Percentiles rank a stretch among this genome's conserved stretches.
Evolutionary conservation across 2,113 vertebrate genomes (phyloP).

Genomic region (Poeciliopsis prolifica): DNA sequence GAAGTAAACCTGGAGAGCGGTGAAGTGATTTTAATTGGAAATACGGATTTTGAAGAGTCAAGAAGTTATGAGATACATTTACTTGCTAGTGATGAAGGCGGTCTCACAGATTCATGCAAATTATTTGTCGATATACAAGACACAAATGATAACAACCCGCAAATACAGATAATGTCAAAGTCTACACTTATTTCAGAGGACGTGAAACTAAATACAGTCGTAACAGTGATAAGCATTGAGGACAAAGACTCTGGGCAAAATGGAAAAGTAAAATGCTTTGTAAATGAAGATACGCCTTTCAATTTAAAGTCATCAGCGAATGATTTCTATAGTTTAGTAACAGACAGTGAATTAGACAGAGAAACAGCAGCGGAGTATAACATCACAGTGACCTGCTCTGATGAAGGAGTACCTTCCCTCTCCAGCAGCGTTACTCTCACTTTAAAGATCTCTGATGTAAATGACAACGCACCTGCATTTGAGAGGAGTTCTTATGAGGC

Average conservation of each 20-base stretch:
- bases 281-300: conserved; percentile 51
- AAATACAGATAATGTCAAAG: conserved; percentile 67
- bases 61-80: conserved; percentile 67
- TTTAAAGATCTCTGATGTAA: neutral
- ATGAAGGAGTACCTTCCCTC: neutral
- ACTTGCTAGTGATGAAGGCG: conserved; percentile 75
- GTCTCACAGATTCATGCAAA: conserved; percentile 64
- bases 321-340: conserved; percentile 71
- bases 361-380: conserved; percentile 43
- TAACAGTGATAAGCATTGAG: conserved; percentile 60
- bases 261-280: conserved; percentile 52
- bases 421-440: neutral
- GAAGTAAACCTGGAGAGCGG: conserved; percentile 66
- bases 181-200: conserved; percentile 61
- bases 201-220: conserved; percentile 40
- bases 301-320: conserved; percentile 64
- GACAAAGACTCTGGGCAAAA: conserved; percentile 69
- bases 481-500: neutral
- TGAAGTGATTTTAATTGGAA: conserved; percentile 59
- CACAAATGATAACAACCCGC: conserved; percentile 79
- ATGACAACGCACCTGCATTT: neutral
- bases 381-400: neutral
- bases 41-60: conserved; percentile 78
- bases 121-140: conserved; percentile 77
- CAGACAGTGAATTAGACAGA: conserved; percentile 60